Evolutionary conservation across 2,888 invertebrate genomes (phyloP).

Genomic region (Scaptomyza flava): DNA sequence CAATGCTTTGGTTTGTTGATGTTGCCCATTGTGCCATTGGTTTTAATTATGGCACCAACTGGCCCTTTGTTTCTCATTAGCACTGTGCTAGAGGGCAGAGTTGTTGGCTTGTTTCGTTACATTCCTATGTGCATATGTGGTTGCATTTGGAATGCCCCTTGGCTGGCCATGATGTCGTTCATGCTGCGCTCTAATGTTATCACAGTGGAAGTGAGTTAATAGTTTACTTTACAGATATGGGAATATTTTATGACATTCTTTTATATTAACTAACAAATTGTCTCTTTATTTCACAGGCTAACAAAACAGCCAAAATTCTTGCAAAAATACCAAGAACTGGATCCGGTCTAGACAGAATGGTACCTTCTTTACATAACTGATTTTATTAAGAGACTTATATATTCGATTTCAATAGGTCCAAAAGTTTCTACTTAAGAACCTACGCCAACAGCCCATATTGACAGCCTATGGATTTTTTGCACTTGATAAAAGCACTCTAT

Average conservation of each 20-base stretch:
- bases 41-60: constrained; percentile 39
- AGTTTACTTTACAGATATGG: too few relatives aligned
- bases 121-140: constrained; percentile 5
- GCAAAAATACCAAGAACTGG: constrained; percentile 68
- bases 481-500: constrained; percentile 77
- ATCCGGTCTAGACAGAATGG: constrained; percentile 73
- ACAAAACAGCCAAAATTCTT: constrained; percentile 75
- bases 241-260: too few relatives aligned
- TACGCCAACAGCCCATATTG: constrained; percentile 77
- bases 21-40: constrained; percentile 54
- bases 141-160: constrained; percentile 52
- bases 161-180: constrained; percentile 48
- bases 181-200: constrained; percentile 54
- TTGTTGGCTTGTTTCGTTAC: neutral
- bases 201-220: constrained; percentile 59
- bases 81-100: constrained; percentile 56
- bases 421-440: constrained; percentile 79
- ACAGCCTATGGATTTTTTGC: constrained; percentile 82
- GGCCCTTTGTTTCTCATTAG: constrained; percentile 53
- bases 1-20: constrained; percentile 50
- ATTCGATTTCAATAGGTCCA: constrained; percentile 62
- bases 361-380: constrained; percentile 28
- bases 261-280: too few relatives aligned
- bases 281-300: constrained; percentile 58
- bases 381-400: neutral